Evolutionary conservation across 2,888 invertebrate genomes (phyloP), one percentile per base, ranked within the genome.

Genomic region (Thumatha senex): DNA sequence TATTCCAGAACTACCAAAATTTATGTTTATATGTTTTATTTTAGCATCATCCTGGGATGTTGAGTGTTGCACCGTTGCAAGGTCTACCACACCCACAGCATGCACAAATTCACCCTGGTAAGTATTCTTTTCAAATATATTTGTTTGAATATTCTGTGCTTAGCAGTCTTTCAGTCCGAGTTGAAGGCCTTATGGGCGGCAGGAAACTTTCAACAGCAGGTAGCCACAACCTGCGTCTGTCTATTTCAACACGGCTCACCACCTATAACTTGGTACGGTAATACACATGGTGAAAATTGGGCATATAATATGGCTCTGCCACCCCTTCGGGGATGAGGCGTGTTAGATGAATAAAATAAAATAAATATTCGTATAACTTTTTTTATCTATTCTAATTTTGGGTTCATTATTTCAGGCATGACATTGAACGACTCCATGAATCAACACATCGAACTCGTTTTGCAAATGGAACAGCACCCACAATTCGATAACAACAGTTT

Each of bases 61-160:
- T 92, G 61, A 84, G 92, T 56, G 91, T 92, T 42, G 88, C 85
- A 14, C 91, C 88, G 14, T 62, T 92, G 51, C 92, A 92, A 67
- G 90, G 91, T 35, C 66, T 92, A 57, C 91, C 93, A 36, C 93
- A 93, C 74, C 93, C 93, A 13, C 93, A 92, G 62, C 92, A 92
- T 63, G 84, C 91, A n/a, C 92, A 89, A 72, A 79, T 92, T 54
- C 92, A 92, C 65, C 92, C 91, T 61, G 91, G 92, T 92, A 55
- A 57, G 75, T 76, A 49, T 29, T 34, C 10, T 40, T 34, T 40
- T 7, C 30, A 30, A 30, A 30, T 30, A 30, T 30, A n/a, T n/a
- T n/a, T n/a, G n/a, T n/a, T n/a, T n/a, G n/a, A n/a, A n/a, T n/a
- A n/a, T n/a, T n/a, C n/a, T n/a, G n/a, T 30, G 8, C 30, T 8